Percentiles rank a stretch among this genome's conserved stretches.
Evolutionary conservation across 1,140 invertebrate species (phyloP).

Genomic region (Thalassaphorura encarpata): DNA sequence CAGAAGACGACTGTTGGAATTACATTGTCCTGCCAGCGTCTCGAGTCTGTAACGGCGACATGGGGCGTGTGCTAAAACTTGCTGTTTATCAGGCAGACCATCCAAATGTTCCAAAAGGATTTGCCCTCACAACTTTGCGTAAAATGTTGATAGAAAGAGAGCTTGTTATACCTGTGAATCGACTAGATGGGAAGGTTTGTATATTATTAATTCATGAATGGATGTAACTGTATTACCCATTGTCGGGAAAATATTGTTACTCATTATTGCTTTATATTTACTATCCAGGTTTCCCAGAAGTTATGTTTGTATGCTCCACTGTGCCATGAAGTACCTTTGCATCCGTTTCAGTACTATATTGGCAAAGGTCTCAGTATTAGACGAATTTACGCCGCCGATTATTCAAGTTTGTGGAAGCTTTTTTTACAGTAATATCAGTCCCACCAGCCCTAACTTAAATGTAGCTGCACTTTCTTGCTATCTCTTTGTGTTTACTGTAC

Average conservation of each 20-base stretch:
- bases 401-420: slow-evolving; percentile 20
- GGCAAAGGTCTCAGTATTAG: slow-evolving; percentile 16
- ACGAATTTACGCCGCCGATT: slow-evolving; percentile 21
- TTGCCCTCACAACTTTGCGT: slow-evolving; percentile 23
- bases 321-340: slow-evolving; percentile 21
- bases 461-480: too few relatives aligned
- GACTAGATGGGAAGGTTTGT: slow-evolving; percentile 17
- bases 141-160: slow-evolving; percentile 16
- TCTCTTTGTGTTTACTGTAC: too few relatives aligned
- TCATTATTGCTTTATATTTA: neutral
- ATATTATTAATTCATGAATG: neutral
- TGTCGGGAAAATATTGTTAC: neutral
- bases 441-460: too few relatives aligned
- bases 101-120: slow-evolving; percentile 12
- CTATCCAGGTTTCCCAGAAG: slow-evolving; percentile 12
- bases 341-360: slow-evolving; percentile 21
- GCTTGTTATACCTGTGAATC: slow-evolving; percentile 17
- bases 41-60: slow-evolving; percentile 19
- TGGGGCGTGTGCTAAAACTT: slow-evolving; percentile 22
- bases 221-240: too few relatives aligned
- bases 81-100: slow-evolving; percentile 21
- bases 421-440: too few relatives aligned
- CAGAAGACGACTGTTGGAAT: slow-evolving; percentile 20
- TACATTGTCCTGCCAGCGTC: slow-evolving; percentile 17
- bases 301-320: slow-evolving; percentile 16